Conservation (phyloP, 2,888 invertebrate genomes). For the Campoletis raptor region DNA sequence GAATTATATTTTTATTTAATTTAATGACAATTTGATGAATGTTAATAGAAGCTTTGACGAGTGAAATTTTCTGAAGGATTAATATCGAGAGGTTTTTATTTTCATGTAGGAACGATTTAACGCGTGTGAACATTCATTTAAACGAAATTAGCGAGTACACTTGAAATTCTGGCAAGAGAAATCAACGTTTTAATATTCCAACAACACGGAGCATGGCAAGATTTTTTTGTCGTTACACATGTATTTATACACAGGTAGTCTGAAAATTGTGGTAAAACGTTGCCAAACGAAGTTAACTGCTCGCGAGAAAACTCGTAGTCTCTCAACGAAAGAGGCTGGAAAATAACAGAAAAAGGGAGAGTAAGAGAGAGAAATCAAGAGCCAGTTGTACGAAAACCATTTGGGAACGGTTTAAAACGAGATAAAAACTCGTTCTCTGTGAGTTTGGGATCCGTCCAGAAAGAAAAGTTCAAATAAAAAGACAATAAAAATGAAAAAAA, state of each 20-base stretch:
- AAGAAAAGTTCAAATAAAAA: conserved; percentile 32
- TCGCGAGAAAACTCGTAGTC: conserved; percentile 51
- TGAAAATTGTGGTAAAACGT: conserved; percentile 58
- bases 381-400: conserved; percentile 19
- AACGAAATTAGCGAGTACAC: neutral
- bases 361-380: neutral
- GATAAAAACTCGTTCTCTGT: conserved; percentile 52
- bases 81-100: neutral
- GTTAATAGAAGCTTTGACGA: neutral
- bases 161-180: neutral
- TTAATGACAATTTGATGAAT: neutral
- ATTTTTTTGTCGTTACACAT: neutral
- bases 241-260: conserved; percentile 31
- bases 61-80: neutral
- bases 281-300: conserved; percentile 59
- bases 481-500: conserved; percentile 28
- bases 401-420: conserved; percentile 31
- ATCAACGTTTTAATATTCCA: neutral
- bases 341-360: conserved; percentile 11
- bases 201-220: neutral
- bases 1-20: neutral
- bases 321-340: conserved; percentile 27
- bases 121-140: neutral
- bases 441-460: conserved; percentile 59
- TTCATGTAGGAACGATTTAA: neutral